These are phyloP conservation scores for Sylvietta virens DNA, from an alignment of 2,113 vertebrate species.

Conservation along the genomic window DNA sequence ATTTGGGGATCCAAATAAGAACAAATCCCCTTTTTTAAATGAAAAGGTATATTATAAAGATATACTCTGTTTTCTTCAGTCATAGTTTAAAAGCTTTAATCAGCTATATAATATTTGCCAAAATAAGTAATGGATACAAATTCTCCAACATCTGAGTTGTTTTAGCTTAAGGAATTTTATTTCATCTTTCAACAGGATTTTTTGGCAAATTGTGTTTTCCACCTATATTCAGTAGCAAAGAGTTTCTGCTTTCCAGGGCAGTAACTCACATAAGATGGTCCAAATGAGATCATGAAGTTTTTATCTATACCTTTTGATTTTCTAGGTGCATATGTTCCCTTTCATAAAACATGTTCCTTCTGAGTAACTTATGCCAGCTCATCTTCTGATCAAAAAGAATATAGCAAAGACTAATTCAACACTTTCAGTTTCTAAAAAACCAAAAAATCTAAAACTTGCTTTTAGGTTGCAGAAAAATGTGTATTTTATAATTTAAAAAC, in stretches of 20 bases:
- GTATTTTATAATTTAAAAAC: neutral
- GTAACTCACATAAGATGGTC: neutral
- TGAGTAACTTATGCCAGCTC: neutral
- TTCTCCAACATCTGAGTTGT: neutral
- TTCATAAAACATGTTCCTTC: neutral
- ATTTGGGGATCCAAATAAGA: neutral
- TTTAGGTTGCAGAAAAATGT: neutral
- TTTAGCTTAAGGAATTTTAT: neutral
- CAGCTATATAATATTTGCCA: neutral
- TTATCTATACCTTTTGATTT: neutral
- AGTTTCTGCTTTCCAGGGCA: neutral
- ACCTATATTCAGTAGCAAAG: neutral
- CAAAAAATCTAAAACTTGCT: neutral
- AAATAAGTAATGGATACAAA: neutral
- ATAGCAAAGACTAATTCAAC: neutral
- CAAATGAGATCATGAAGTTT: constrained; percentile 17
- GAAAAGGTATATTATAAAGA: neutral
- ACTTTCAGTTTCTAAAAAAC: neutral
- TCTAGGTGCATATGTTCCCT: neutral
- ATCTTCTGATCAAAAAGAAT: neutral
- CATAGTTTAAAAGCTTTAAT: neutral
- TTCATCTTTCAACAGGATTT: neutral
- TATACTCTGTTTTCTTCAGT: neutral
- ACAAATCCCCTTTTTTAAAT: neutral
- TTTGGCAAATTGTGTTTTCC: neutral